Conservation (phyloP, 2,888 invertebrate species). For the Drymonia ruficornis region DNA sequence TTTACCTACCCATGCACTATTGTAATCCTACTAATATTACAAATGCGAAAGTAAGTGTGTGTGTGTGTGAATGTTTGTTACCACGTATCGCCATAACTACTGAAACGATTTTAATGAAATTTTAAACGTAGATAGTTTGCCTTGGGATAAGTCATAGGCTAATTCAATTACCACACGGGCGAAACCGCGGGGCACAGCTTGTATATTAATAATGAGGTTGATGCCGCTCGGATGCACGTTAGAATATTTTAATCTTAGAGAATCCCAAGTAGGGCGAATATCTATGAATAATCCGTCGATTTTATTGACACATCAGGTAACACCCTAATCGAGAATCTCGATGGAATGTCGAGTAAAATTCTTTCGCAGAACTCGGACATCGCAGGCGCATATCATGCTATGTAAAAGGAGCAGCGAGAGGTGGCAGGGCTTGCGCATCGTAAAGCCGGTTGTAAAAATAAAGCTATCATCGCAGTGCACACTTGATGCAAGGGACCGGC, state of each 20-base stretch:
- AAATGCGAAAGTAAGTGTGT: too few relatives aligned
- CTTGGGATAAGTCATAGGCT: too few relatives aligned
- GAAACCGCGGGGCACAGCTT: too few relatives aligned
- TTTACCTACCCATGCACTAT: too few relatives aligned
- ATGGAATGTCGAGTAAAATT: slow-evolving; percentile 37
- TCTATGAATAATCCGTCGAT: neutral
- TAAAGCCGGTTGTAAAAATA: slow-evolving; percentile 57
- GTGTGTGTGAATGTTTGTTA: too few relatives aligned
- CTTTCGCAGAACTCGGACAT: slow-evolving; percentile 40
- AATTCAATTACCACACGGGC: too few relatives aligned
- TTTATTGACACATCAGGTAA: neutral
- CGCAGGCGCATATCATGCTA: slow-evolving; percentile 42
- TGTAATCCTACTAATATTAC: too few relatives aligned
- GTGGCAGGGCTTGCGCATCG: slow-evolving; percentile 33
- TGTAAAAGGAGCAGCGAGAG: slow-evolving; percentile 38
- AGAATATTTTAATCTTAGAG: neutral
- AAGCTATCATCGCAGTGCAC: slow-evolving; percentile 46
- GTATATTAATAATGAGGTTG: too few relatives aligned
- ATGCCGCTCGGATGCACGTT: neutral
- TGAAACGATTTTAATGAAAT: too few relatives aligned
- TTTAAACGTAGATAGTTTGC: too few relatives aligned
- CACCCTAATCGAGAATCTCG: neutral
- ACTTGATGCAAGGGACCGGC: neutral
- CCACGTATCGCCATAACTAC: too few relatives aligned
- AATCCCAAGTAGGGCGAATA: neutral